Percentiles rank a stretch among this genome's conserved stretches.
phyloP scores from a whole-genome alignment of 2,113 vertebrate genomes.

The Tachysurus vachellii region DNA sequence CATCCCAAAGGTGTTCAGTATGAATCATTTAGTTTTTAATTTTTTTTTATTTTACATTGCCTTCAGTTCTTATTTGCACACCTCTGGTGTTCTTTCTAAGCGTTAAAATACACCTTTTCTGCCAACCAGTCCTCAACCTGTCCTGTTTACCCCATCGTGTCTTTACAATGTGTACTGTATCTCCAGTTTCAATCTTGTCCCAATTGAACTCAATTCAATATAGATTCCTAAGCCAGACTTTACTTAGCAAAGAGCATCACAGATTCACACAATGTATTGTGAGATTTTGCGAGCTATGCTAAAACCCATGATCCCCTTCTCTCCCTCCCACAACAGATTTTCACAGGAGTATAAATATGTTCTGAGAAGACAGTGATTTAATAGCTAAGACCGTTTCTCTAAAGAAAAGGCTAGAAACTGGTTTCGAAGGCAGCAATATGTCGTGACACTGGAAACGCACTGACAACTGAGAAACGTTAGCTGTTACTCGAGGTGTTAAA shows the following conservation, averaged over 20 bases:
- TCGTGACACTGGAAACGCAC: background rate
- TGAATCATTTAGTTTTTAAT: background rate
- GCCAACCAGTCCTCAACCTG: background rate
- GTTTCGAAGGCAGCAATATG: background rate
- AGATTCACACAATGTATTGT: slow-evolving; percentile 1
- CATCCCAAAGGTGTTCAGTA: background rate
- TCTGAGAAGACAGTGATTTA: background rate
- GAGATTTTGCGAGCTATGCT: background rate
- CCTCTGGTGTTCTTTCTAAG: background rate
- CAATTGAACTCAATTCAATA: background rate
- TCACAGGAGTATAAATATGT: background rate
- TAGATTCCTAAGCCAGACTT: background rate
- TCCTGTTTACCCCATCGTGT: background rate
- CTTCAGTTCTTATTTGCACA: background rate
- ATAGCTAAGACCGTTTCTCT: no score
- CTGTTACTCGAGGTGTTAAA: background rate
- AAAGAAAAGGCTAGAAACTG: background rate
- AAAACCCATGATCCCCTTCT: slow-evolving; percentile 1
- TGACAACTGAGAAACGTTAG: background rate
- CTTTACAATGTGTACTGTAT: background rate
- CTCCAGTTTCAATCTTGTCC: background rate
- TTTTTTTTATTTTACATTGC: no score
- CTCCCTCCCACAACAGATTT: background rate
- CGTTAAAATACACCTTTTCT: background rate
- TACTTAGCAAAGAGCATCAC: background rate